phyloP scores from a whole-genome alignment of 2,113 vertebrate genomes.

The Ochotona curzoniae region DNA sequence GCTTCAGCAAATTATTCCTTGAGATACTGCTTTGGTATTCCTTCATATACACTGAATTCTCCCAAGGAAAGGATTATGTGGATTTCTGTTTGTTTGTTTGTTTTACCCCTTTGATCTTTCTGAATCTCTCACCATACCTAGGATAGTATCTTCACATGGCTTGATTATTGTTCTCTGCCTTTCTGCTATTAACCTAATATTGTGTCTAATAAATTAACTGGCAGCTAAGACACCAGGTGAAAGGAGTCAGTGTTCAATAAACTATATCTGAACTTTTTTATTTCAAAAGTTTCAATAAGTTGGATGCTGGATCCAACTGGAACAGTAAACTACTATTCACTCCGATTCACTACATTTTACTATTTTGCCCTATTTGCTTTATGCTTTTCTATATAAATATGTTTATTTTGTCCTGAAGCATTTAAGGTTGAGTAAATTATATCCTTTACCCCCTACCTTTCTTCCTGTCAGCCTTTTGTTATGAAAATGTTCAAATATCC shows the following conservation, averaged over 20 bases:
- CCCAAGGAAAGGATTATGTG: neutral
- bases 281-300: slow-evolving; percentile 16
- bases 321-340: slow-evolving; percentile 11
- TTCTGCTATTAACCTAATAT: slow-evolving; percentile 35
- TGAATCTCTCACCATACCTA: neutral
- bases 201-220: slow-evolving; percentile 46
- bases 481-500: slow-evolving; percentile 44
- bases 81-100: no score
- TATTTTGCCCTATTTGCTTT: slow-evolving; percentile 42
- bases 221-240: neutral
- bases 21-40: slow-evolving; percentile 49
- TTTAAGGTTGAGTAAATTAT: slow-evolving; percentile 48
- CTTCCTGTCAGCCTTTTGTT: slow-evolving; percentile 34
- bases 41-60: slow-evolving; percentile 24
- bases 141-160: neutral
- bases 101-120: neutral
- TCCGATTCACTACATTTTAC: slow-evolving; percentile 39
- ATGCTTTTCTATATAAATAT: slow-evolving; percentile 35
- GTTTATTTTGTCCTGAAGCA: slow-evolving; percentile 55
- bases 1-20: slow-evolving; percentile 55
- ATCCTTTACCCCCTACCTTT: neutral
- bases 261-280: slow-evolving; percentile 31
- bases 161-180: neutral
- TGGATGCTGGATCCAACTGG: neutral
- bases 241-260: slow-evolving; percentile 38